These are phyloP conservation scores for Lordiphosa mommai DNA, from an alignment of 1,140 invertebrate species.

Conservation along the genomic window DNA sequence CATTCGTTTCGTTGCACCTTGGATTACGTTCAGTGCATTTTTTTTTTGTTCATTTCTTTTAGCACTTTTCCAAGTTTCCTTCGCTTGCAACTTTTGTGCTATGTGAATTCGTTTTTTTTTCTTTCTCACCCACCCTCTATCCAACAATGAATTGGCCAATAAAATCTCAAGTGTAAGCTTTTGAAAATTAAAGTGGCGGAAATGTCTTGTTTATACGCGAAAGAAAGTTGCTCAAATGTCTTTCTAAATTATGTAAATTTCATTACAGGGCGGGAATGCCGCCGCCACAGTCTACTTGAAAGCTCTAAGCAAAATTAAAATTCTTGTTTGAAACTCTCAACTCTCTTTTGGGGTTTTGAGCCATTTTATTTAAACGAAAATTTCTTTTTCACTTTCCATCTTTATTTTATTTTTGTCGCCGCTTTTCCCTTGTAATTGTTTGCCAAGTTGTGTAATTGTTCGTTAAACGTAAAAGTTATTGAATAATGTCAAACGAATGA, in stretches of 20 bases:
- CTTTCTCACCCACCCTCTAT: constrained; percentile 22
- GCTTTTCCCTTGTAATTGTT: constrained; percentile 59
- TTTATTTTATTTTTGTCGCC: constrained; percentile 8
- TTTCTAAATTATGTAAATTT: constrained; percentile 78
- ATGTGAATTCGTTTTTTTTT: constrained; percentile 9
- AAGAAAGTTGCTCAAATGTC: constrained; percentile 68
- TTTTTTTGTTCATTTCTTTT: constrained; percentile 11
- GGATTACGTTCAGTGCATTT: neutral
- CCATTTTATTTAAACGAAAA: constrained; percentile 29
- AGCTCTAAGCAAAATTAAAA: constrained; percentile 70
- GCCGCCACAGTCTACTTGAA: constrained; percentile 30
- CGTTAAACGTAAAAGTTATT: constrained; percentile 62
- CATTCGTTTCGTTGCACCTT: neutral
- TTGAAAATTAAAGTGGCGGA: constrained; percentile 77
- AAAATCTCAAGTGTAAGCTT: constrained; percentile 78
- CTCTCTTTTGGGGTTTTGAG: constrained; percentile 28
- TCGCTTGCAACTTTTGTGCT: constrained; percentile 42
- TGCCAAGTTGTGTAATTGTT: constrained; percentile 66
- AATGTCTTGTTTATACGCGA: constrained; percentile 76
- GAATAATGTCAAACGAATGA: constrained; percentile 54
- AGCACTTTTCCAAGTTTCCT: constrained; percentile 49
- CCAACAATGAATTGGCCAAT: constrained; percentile 77
- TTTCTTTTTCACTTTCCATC: constrained; percentile 47
- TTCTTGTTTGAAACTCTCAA: constrained; percentile 54
- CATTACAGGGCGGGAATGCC: constrained; percentile 44